Conservation (phyloP, 2,797 vertebrate genomes). For the Microctenopoma lineatum region DNA sequence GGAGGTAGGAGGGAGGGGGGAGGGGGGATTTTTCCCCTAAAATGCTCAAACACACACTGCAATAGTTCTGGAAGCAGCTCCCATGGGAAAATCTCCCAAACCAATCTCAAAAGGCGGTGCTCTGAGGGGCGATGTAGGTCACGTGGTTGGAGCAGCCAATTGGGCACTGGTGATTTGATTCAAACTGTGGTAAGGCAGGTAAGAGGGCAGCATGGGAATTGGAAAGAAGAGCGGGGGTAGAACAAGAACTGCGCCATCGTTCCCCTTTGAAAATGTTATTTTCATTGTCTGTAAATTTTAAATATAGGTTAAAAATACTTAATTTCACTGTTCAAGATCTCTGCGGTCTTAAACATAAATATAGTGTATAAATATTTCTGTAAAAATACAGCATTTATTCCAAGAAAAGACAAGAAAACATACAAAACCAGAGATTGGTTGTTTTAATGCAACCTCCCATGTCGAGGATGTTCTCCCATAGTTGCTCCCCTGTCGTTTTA, state of each 20-base stretch:
- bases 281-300: conserved; percentile 26
- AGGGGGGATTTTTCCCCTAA: conserved; percentile 57
- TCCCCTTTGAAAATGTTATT: conserved; percentile 52
- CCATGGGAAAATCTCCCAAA: conserved; percentile 86
- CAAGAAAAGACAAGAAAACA: conserved; percentile 41
- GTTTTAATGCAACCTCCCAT: conserved; percentile 29
- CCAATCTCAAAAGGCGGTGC: conserved; percentile 75
- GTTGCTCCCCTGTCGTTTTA: conserved; percentile 16
- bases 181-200: conserved; percentile 84
- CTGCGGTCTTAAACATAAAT: conserved; percentile 49
- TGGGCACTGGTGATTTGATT: conserved; percentile 79
- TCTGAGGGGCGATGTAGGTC: conserved; percentile 69
- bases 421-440: conserved; percentile 24
- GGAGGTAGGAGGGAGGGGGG: conserved; percentile 57
- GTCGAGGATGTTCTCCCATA: conserved; percentile 12
- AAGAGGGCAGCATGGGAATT: conserved; percentile 79
- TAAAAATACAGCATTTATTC: conserved; percentile 4
- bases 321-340: conserved; percentile 3
- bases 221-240: conserved; percentile 36
- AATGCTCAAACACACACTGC: conserved; percentile 53
- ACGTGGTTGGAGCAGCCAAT: conserved; percentile 81
- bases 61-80: conserved; percentile 76
- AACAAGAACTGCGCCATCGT: conserved; percentile 31
- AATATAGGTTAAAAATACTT: conserved; percentile 45
- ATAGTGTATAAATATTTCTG: conserved; percentile 13